phyloP scores from a whole-genome alignment of 2,888 invertebrate genomes.

The Copidosoma aretas region DNA sequence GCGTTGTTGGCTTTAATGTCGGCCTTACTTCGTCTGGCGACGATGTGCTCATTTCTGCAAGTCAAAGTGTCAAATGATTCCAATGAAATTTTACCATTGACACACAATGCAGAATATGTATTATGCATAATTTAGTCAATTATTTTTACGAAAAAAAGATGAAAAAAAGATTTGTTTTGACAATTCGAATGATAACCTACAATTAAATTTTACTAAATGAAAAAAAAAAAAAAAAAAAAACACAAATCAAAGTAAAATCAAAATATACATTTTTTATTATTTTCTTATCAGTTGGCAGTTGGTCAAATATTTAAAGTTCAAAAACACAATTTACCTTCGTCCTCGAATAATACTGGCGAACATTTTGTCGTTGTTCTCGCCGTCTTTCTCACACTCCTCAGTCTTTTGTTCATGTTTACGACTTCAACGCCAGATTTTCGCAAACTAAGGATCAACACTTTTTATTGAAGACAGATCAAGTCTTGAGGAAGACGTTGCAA shows the following conservation, averaged over 20 bases:
- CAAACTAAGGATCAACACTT: background rate
- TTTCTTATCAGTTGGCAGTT: too few species aligned
- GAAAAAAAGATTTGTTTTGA: too few species aligned
- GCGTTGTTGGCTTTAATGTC: slow-evolving; percentile 10
- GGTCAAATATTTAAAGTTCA: too few species aligned
- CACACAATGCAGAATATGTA: too few species aligned
- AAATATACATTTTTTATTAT: too few species aligned
- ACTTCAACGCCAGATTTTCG: background rate
- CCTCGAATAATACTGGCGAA: slow-evolving; percentile 35
- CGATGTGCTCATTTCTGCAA: slow-evolving; percentile 33
- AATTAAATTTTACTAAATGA: too few species aligned
- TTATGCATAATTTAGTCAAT: background rate
- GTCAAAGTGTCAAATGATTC: slow-evolving; percentile 25
- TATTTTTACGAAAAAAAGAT: too few species aligned
- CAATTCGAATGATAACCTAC: too few species aligned
- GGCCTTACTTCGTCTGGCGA: slow-evolving; percentile 31
- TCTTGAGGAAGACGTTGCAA: background rate
- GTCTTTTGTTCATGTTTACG: slow-evolving; percentile 32
- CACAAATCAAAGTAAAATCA: too few species aligned
- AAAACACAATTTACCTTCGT: slow-evolving; percentile 36
- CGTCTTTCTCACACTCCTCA: slow-evolving; percentile 14
- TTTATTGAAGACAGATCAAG: too few species aligned
- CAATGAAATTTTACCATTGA: slow-evolving; percentile 21
- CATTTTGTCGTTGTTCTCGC: background rate
- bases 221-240: too few species aligned